Percentiles rank a stretch among this genome's conserved stretches.
Evolutionary conservation across 2,797 vertebrate genomes (phyloP).

Genomic region (Chaenodraco wilsoni): DNA sequence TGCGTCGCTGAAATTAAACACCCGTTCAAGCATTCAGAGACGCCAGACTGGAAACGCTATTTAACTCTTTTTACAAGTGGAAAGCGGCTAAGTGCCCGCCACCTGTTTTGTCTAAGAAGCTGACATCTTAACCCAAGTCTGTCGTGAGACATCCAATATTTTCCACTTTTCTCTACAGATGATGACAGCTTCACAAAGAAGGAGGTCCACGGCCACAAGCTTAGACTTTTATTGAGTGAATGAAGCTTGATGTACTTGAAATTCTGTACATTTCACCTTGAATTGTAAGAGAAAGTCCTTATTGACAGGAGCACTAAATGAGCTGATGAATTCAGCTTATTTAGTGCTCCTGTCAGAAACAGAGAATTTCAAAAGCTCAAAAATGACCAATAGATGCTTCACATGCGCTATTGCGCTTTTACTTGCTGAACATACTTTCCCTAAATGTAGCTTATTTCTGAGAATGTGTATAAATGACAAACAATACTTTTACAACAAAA

Average conservation of each 20-base stretch:
- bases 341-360: background rate
- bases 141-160: background rate
- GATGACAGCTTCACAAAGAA: slow-evolving; percentile 16
- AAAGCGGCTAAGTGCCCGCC: slow-evolving; percentile 13
- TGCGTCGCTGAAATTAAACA: slow-evolving; percentile 13
- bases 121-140: background rate
- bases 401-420: background rate
- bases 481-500: background rate
- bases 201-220: background rate
- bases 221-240: slow-evolving; percentile 1
- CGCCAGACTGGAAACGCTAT: background rate
- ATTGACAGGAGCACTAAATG: background rate
- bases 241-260: slow-evolving; percentile 15
- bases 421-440: background rate
- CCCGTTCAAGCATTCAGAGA: background rate
- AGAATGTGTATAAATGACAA: background rate
- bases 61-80: background rate
- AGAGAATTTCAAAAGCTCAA: background rate
- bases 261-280: slow-evolving; percentile 2
- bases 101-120: slow-evolving; percentile 5
- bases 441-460: background rate
- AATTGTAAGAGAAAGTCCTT: background rate
- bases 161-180: background rate
- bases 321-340: background rate
- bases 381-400: background rate